Evolutionary conservation across 2,113 vertebrate species (phyloP).

Genomic region (Oenanthe melanoleuca): DNA sequence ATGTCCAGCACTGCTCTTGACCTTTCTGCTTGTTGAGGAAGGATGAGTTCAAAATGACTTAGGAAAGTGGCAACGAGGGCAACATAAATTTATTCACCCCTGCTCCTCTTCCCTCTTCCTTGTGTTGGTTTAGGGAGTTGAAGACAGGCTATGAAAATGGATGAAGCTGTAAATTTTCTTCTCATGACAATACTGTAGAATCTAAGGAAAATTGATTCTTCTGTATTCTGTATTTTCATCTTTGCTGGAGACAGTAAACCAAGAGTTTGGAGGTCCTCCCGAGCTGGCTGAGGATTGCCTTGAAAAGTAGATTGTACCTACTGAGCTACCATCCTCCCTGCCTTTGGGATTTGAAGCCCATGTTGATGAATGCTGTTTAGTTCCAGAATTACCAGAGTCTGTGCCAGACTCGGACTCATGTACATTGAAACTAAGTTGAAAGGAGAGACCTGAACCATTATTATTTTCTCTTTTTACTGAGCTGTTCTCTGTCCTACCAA

Average conservation of each 20-base stretch:
- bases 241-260: not conserved
- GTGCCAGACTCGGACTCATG: not conserved
- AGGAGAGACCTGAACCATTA: not conserved
- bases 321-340: not conserved
- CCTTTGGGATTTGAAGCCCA: not conserved
- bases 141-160: not conserved
- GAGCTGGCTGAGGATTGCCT: not conserved
- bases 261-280: not conserved
- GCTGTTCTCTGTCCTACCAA: not conserved
- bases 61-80: accelerated
- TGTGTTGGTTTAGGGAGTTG: not conserved
- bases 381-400: not conserved
- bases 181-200: not conserved
- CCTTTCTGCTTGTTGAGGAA: not conserved
- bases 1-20: not conserved
- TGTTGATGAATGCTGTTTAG: not conserved
- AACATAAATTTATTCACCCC: not conserved
- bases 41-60: not conserved
- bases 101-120: not conserved
- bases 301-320: not conserved
- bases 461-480: not conserved
- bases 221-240: not conserved
- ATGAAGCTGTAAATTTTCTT: not conserved
- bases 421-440: not conserved
- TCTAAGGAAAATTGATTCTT: not conserved